Base-by-base conservation (phyloP, 2,888 invertebrate genomes). In the Odontocerum albicorne region DNA sequence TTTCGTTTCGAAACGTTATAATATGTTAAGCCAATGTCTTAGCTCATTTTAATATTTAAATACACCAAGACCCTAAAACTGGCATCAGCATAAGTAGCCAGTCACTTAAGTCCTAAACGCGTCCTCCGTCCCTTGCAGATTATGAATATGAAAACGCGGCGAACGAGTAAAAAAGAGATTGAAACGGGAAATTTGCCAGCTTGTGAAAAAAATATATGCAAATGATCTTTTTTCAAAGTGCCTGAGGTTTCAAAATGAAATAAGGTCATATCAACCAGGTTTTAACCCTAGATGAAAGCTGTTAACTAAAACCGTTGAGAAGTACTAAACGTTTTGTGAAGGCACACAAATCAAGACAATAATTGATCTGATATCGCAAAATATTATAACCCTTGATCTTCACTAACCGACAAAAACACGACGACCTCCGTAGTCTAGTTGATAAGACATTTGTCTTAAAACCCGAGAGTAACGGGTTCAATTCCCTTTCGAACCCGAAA, bases 11-110 rank as follows among this genome's bases (percentile, higher is more conserved):
- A 35, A 12, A 10, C 8, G 13, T 4, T 12, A 35, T 7, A 12
- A 13, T 12, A 17, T 15, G 38, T 21, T 6, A 27, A n/a, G 42
- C 44, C 51, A 36, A 33, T 39, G 44, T 7, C 4, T n/a, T 16
- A 13, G 20, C 51, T 55, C 52, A 59, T 59, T 59, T 55, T 59
- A 59, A 59, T 59, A 59, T 59, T 59, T 59, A 59, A 59, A 59
- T 55, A 59, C 55, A 44, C 10, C 44, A 27, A 35, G 45, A 22
- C 46, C 43, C 50, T 46, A 54, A 57, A 54, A 35, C 22, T 22
- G 36, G 35, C 40, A 50, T 50, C 58, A 39, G 47, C 58, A 55
- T 51, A 55, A 59, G 54, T 55, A 59, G 54, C 50, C 51, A 38
- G 43, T 45, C 46, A 46, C 53, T 58, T 50, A 58, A 38, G 35